Base-by-base conservation (phyloP, 1,140 invertebrate genomes). In the Brachystomella parvula region DNA sequence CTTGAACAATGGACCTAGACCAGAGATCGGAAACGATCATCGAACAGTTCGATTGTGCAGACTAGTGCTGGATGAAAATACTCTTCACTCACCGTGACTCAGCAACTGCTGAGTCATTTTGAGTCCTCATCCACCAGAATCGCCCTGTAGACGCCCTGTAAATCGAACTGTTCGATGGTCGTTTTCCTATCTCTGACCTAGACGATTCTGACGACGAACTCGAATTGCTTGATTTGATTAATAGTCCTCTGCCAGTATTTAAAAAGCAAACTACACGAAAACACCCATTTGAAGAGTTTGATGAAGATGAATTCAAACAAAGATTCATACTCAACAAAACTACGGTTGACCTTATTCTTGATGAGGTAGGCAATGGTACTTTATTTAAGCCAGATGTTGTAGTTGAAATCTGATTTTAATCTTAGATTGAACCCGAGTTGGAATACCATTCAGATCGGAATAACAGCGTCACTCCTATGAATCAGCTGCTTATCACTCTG, bases 401-500 rank as follows among this genome's bases (percentile, higher is more conserved):
- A 12, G 9, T 53, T 53, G 15, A 53, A 53, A 53, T 21, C 49
- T 53, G 3, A 15, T 59, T 32, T 32, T n/a, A 12, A 57, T 57
- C 24, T 26, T 32, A 62, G 61, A 62, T 62, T 28, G 61, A 62
- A 26, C 31, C 3, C 9, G 30, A 62, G 17, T 33, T 62, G 61
- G 61, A 62, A 26, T 62, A 62, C 24, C 9, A 15, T 9, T 47
- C 61, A 3, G 26, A 47, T 24, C 17, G 61, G 19, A 62, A 47
- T 62, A 24, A 47, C 24, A 62, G 61, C 47, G 61, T 47, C 6
- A 49, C 61, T 17, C 61, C 61, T 6, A 62, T 62, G 3, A 62
- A 62, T 39, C 61, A 62, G 26, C 15, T 62, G 3, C 61, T 62
- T 9, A 3, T 62, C 19, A 47, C 61, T 17, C 61, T 62, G 3